Conservation (phyloP, 2,797 vertebrate genomes). For the Balearica regulorum region DNA sequence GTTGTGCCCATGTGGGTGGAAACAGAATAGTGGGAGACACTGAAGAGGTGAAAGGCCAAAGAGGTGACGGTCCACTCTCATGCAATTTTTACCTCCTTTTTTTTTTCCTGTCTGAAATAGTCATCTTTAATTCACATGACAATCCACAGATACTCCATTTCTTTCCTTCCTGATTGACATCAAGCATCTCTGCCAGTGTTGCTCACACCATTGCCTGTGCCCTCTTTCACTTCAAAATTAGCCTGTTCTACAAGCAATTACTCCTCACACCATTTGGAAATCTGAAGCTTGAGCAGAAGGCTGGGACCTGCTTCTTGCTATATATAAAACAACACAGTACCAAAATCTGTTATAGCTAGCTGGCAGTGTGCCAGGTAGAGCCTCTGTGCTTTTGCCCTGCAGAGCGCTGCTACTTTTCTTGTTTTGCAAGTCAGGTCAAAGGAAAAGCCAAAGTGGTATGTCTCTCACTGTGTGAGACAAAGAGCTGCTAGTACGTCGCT, state of each 20-base stretch:
- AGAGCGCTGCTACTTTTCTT: not conserved
- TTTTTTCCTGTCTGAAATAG: not conserved
- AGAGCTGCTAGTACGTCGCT: not conserved
- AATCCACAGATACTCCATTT: not conserved
- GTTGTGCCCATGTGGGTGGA: not conserved
- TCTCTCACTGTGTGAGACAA: not conserved
- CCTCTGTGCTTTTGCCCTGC: not conserved
- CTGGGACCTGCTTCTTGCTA: constrained; percentile 53
- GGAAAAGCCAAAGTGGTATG: not conserved
- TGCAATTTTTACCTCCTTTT: not conserved
- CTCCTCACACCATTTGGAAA: constrained; percentile 53
- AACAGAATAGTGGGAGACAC: not conserved
- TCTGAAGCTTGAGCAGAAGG: constrained; percentile 50
- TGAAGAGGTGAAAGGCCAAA: not conserved
- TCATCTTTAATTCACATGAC: not conserved
- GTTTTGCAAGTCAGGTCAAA: not conserved
- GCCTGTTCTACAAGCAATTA: constrained; percentile 9
- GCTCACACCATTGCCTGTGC: constrained; percentile 26
- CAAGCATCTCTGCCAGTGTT: not conserved
- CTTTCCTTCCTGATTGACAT: constrained; percentile 12
- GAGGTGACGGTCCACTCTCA: not conserved
- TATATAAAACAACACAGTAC: constrained; percentile 19
- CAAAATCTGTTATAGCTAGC: not conserved
- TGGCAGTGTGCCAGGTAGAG: constrained; percentile 17
- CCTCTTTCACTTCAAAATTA: constrained; percentile 52